Base-by-base conservation (phyloP, 2,797 vertebrate genomes). In the Chromis chromis region DNA sequence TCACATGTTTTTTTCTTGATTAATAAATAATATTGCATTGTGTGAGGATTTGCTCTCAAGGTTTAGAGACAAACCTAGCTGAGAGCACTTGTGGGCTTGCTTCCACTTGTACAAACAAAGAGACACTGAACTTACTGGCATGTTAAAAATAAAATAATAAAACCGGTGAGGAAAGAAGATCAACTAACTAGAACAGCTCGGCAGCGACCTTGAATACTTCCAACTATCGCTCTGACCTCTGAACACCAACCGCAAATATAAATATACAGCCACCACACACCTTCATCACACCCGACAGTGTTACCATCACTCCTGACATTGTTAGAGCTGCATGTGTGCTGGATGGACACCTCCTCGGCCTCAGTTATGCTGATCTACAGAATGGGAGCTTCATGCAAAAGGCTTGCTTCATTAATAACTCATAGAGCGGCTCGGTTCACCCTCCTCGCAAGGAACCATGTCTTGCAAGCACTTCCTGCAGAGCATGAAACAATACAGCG, bases 331-430 rank as follows among this genome's bases (percentile, higher is more conserved):
- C 54, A n/a, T 39, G 25, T 21, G 67, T 24, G 58, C 27, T 0
- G 40, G 60, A 65, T 14, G 42, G 56, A 54, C 17, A 4, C 22
- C 25, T 71, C 46, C 24, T 31, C 57, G 3, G 52, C 55, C 62
- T 36, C 11, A 49, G 9, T 67, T 54, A 48, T 64, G 60, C 50
- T 55, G 49, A 71, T 71, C 54, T 31, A 31, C 55, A 48, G 36
- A 71, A 60, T 17, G 48, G 17, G 19, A 67, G 52, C 46, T 56
- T 64, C 48, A 72, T 66, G 70, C 77, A 68, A 73, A 78, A 25
- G 55, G 55, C 60, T 31, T 31, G 49, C 61, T 66, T 89, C 87
- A 90, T 91, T 82, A 89, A 90, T 89, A 92, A 87, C 75, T 83
- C 83, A 88, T 62, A 12, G 17, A 70, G 10, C 61, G 74, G 78